Evolutionary conservation across 2,888 invertebrate genomes (phyloP).

Genomic region (Melolontha melolontha): DNA sequence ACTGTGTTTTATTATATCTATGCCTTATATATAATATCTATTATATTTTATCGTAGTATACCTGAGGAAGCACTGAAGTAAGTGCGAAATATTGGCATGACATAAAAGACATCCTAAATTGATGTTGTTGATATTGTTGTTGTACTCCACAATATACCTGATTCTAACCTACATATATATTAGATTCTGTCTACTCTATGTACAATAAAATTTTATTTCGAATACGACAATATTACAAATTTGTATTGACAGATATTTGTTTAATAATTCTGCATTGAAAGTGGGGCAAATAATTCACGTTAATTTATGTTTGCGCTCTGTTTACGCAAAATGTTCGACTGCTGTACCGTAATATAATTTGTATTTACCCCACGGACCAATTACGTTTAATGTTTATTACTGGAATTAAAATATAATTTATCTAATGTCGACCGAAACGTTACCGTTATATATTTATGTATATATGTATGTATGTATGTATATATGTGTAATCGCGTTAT

Average conservation of each 20-base stretch:
- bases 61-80: no score
- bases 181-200: no score
- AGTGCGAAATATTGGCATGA: no score
- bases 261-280: slow-evolving; percentile 27
- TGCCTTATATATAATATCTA: no score
- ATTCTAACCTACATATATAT: no score
- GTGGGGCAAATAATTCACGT: slow-evolving; percentile 29
- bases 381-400: slow-evolving; percentile 41
- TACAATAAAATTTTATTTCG: slow-evolving; percentile 10
- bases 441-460: not conserved
- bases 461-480: slow-evolving; percentile 6
- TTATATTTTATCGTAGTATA: no score
- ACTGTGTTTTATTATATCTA: no score
- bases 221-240: slow-evolving; percentile 19
- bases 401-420: slow-evolving; percentile 42
- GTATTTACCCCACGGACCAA: slow-evolving; percentile 40
- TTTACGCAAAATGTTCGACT: slow-evolving; percentile 27
- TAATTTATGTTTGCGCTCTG: slow-evolving; percentile 24
- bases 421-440: slow-evolving; percentile 34
- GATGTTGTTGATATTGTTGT: no score
- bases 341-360: slow-evolving; percentile 26
- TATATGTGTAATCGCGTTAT: slow-evolving; percentile 30
- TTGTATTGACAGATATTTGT: slow-evolving; percentile 25
- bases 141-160: no score
- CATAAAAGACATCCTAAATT: no score